Percentiles rank a stretch among this genome's conserved stretches.
These are phyloP conservation scores for Leptinotarsa texana DNA, from an alignment of 1,140 invertebrate species.

Conservation along the genomic window DNA sequence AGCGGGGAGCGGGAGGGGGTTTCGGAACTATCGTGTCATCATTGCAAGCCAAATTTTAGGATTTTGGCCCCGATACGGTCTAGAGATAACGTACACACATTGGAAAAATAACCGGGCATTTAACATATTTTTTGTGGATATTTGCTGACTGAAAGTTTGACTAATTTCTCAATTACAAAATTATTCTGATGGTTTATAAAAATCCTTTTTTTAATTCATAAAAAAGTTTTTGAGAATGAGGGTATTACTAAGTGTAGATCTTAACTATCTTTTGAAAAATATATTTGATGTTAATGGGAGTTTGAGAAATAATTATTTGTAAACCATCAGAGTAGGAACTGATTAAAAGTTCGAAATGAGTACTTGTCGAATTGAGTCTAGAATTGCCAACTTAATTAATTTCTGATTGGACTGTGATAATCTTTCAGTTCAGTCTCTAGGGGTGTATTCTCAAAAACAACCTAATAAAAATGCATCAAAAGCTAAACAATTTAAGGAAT, in stretches of 20 bases:
- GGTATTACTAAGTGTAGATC: no score
- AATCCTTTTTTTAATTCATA: background rate
- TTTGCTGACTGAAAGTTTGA: background rate
- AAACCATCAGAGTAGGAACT: background rate
- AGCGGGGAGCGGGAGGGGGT: constrained; percentile 47
- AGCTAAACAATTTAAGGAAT: constrained; percentile 27
- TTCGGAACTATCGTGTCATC: constrained; percentile 50
- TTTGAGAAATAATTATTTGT: no score
- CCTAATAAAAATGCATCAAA: constrained; percentile 26
- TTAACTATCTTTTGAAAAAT: no score
- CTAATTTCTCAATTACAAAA: background rate
- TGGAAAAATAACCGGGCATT: constrained; percentile 35
- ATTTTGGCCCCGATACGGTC: constrained; percentile 43
- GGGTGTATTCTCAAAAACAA: constrained; percentile 11
- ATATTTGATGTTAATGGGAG: no score
- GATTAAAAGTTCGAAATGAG: background rate
- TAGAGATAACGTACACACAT: constrained; percentile 53
- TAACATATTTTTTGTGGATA: constrained; percentile 7
- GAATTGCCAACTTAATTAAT: constrained; percentile 19
- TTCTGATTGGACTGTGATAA: constrained; percentile 1
- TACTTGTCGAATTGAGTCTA: constrained; percentile 8
- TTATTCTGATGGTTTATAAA: background rate
- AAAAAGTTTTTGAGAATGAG: no score
- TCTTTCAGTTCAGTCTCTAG: constrained; percentile 21
- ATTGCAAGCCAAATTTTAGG: constrained; percentile 38